phyloP scores from a whole-genome alignment of 1,140 invertebrate genomes.

The Papilio polytes region DNA sequence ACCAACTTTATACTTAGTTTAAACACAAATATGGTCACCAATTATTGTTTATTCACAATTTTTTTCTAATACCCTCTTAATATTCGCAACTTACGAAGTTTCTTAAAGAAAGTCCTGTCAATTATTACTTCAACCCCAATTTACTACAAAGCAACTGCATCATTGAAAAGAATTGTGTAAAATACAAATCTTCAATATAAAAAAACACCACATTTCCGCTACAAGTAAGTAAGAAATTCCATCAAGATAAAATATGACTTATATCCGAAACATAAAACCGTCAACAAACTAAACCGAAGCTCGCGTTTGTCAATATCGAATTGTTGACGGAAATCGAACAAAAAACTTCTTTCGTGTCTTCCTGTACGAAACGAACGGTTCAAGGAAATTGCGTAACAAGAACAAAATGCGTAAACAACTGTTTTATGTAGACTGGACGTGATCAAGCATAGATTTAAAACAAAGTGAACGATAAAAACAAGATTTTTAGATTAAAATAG shows the following conservation, averaged over 20 bases:
- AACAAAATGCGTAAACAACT: background rate
- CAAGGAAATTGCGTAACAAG: background rate
- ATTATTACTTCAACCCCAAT: too few species aligned
- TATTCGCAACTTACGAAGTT: too few species aligned
- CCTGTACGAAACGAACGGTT: background rate
- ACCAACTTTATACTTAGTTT: too few species aligned
- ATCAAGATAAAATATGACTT: slow-evolving; percentile 16
- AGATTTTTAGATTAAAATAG: background rate
- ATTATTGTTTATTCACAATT: too few species aligned
- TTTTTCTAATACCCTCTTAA: too few species aligned
- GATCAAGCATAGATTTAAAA: background rate
- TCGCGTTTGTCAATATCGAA: slow-evolving; percentile 10
- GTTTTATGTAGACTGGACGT: background rate
- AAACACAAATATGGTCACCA: too few species aligned
- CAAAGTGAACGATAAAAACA: background rate
- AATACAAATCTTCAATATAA: background rate
- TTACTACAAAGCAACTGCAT: too few species aligned
- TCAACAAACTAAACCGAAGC: slow-evolving; percentile 18
- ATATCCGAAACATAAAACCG: background rate
- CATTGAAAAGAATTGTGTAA: too few species aligned
- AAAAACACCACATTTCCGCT: background rate
- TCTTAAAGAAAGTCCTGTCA: too few species aligned
- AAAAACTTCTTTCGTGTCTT: slow-evolving; percentile 6
- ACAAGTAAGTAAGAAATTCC: background rate
- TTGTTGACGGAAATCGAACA: slow-evolving; percentile 8